phyloP scores from a whole-genome alignment of 2,113 vertebrate genomes.

The Camarhynchus parvulus region DNA sequence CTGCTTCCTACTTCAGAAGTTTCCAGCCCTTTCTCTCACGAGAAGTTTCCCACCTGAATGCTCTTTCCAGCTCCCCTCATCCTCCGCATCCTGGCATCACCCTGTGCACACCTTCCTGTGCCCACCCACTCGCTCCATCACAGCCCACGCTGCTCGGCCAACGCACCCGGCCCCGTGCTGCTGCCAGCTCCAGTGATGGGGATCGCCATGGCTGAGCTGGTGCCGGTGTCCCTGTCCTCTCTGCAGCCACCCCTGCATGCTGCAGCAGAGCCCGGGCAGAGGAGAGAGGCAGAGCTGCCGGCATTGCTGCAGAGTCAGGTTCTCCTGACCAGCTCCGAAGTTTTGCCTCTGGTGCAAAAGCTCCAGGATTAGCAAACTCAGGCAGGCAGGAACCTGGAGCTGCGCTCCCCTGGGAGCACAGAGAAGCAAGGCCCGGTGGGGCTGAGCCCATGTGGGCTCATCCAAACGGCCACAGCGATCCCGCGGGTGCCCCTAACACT shows the following conservation, averaged over 20 bases:
- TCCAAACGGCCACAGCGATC: background rate
- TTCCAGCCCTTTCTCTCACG: background rate
- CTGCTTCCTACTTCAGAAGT: slow-evolving; percentile 22
- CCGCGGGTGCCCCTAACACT: background rate
- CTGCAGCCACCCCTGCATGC: background rate
- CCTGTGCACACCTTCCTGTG: background rate
- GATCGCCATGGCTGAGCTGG: background rate
- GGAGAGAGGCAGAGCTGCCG: background rate
- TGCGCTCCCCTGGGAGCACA: background rate
- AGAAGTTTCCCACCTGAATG: background rate
- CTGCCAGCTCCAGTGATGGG: background rate
- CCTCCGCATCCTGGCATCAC: background rate
- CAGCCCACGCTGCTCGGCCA: background rate
- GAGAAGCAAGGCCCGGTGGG: background rate
- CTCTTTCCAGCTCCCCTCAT: background rate
- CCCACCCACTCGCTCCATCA: rapidly evolving
- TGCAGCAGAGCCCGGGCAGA: background rate
- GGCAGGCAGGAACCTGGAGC: background rate
- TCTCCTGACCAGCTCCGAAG: slow-evolving; percentile 22
- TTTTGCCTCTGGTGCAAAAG: slow-evolving; percentile 19
- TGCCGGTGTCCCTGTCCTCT: background rate
- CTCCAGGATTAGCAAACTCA: slow-evolving; percentile 20
- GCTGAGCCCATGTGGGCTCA: rapidly evolving
- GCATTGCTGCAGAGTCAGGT: background rate
- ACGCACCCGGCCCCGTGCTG: rapidly evolving